phyloP scores from a whole-genome alignment of 2,113 vertebrate genomes.

The Albula goreensis region DNA sequence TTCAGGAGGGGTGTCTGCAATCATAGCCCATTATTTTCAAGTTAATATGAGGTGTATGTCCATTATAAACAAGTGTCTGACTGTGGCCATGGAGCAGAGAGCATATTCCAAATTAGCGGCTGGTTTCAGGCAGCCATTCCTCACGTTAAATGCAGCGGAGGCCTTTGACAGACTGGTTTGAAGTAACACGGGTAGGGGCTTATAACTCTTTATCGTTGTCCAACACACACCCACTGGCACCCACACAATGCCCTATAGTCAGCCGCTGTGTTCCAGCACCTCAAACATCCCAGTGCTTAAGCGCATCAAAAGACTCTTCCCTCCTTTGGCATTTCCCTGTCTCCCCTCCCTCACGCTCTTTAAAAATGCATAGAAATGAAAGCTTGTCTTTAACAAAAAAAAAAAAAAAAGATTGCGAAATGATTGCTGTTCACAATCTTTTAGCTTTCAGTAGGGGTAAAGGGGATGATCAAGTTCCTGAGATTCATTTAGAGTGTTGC shows the following conservation, averaged over 20 bases:
- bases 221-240: background rate
- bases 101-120: background rate
- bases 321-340: background rate
- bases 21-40: background rate
- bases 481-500: too few relatives aligned
- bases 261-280: background rate
- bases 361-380: background rate
- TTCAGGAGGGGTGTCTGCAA: background rate
- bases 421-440: background rate
- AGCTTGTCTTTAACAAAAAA: background rate
- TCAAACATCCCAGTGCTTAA: background rate
- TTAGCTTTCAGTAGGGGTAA: background rate
- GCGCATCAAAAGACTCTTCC: background rate
- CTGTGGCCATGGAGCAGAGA: too few relatives aligned
- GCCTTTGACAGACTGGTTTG: slow-evolving; percentile 7
- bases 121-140: background rate
- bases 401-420: too few relatives aligned
- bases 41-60: background rate
- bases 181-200: background rate
- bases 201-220: background rate
- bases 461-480: too few relatives aligned
- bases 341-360: background rate
- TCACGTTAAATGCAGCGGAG: background rate
- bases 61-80: background rate
- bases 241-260: background rate